phyloP scores from a whole-genome alignment of 1,140 invertebrate genomes.

The Anoplophora glabripennis region DNA sequence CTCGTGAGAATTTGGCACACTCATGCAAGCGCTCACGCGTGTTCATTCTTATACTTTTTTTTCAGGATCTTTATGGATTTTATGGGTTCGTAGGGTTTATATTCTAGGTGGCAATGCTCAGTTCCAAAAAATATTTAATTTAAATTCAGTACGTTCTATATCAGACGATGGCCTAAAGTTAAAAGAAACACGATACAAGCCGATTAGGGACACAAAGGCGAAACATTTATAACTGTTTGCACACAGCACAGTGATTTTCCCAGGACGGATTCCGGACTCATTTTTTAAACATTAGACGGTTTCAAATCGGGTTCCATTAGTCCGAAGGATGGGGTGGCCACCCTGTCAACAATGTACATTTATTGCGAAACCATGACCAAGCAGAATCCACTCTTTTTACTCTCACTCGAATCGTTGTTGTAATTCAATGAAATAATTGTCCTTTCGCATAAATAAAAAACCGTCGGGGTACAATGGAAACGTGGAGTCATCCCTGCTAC shows the following conservation, averaged over 20 bases:
- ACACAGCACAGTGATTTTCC: slow-evolving; percentile 19
- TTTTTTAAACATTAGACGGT: slow-evolving; percentile 40
- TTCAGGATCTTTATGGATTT: no score
- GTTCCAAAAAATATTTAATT: no score
- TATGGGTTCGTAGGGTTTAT: no score
- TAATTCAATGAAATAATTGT: slow-evolving; percentile 47
- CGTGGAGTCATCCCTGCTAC: slow-evolving; percentile 39
- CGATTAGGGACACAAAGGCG: background rate
- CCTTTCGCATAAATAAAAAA: slow-evolving; percentile 44
- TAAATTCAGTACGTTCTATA: no score
- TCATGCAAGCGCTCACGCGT: no score
- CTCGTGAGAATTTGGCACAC: no score
- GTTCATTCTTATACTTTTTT: no score
- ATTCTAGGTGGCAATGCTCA: no score
- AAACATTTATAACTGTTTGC: slow-evolving; percentile 8
- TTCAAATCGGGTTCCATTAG: slow-evolving; percentile 38
- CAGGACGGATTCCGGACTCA: slow-evolving; percentile 27
- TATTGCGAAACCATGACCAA: slow-evolving; percentile 45
- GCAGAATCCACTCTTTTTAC: slow-evolving; percentile 39
- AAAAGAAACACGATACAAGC: no score
- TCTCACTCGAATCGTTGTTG: slow-evolving; percentile 38
- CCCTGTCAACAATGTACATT: slow-evolving; percentile 37
- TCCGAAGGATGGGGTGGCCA: slow-evolving; percentile 21
- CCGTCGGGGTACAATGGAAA: slow-evolving; percentile 36
- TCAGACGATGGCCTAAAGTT: no score